Base-by-base conservation (phyloP, 2,113 vertebrate species). In the Melanocharis versteri region DNA sequence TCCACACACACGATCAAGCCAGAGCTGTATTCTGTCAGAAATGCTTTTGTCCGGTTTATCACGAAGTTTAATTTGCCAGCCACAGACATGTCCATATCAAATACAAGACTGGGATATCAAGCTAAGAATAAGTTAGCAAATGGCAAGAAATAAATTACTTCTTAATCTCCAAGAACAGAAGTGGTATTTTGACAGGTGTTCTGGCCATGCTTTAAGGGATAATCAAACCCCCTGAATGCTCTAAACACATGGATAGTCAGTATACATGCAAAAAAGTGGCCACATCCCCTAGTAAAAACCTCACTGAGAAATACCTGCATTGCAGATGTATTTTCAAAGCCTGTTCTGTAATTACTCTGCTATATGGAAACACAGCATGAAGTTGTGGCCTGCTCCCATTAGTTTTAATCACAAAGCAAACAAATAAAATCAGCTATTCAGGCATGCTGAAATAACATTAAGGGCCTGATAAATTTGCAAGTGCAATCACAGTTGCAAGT, bases 261-360 rank as follows among this genome's bases (percentile, higher is more conserved):
- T 30, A 65, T 13, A 20, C 21, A 15, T 24, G 33, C 30, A 57
- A 88, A 92, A 53, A 75, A 40, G 14, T 31, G 13, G 20, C 17
- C 20, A 53, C 42, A 58, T 57, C 5, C 37, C 51, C 53, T 35
- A 68, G 22, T 68, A 89, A 94, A 86, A 92, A 62, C 35, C 50
- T 90, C 37, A 15, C 4, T 88, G 71, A 88, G 76, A 78, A 81
- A 83, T 87, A 78, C 84, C 56, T 84, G 73, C 69, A 64, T 60
- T 89, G 81, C 78, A 89, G 92, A 94, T 83, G 45, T 39, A 50
- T 80, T 95, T 90, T 93, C 85, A 94, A 94, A 92, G 90, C 66
- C 66, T 83, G 31, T 40, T 79, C 30, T 69, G 79, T 76, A 90
- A 61, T 97, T 95, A 61, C 33, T 70, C 30, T 66, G 20, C 79